Base-by-base conservation (phyloP, 30 jellyfish, hydroid and myxozoan genomes). In the Sanderia malayensis region DNA sequence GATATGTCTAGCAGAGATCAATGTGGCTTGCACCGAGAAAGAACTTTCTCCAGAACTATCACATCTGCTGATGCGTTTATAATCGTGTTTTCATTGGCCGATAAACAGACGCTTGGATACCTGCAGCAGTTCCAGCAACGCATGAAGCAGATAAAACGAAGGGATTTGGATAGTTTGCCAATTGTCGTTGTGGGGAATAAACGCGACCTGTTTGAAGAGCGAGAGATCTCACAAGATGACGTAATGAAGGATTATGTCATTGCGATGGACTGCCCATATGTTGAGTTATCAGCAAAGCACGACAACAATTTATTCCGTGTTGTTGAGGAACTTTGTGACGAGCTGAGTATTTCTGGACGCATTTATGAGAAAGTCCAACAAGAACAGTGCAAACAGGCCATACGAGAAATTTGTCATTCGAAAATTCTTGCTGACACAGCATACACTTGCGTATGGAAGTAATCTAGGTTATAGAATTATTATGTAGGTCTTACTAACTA, bases 111-210 rank as follows among this genome's bases (percentile, higher is more conserved):
- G 0, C 62, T 61, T 67, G 87, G 62, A 46, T 66, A 76, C 34
- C 49, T 76, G 73, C 73, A 76, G 4, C 11, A 1, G 2, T 21
- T 76, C 10, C 37, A 64, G 22, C 23, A 59, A 55, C 53, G 65
- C 37, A 76, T 76, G 44, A 79, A 76, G 34, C 47, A 30, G 7
- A 26, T 76, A 29, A 76, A 46, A 46, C 25, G 65, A 52, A 46
- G 17, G 18, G 45, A n/a, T 11, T 46, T 65, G 10, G 10, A 68
- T 18, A 68, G 65, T 9, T 22, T 76, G 29, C 80, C 87, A 18
- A 61, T 76, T 8, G 46, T 76, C 29, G 71, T 76, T 1, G 64
- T 76, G 27, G 87, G 87, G 21, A 76, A 76, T 65, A 76, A 76
- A 28, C 28, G 22, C 23, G 87, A 76, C 67, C 25, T 63, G 25